Percentiles rank a stretch among this genome's conserved stretches.
phyloP scores from a whole-genome alignment of 2,113 vertebrate species.

The Phylloscopus trochiloides region DNA sequence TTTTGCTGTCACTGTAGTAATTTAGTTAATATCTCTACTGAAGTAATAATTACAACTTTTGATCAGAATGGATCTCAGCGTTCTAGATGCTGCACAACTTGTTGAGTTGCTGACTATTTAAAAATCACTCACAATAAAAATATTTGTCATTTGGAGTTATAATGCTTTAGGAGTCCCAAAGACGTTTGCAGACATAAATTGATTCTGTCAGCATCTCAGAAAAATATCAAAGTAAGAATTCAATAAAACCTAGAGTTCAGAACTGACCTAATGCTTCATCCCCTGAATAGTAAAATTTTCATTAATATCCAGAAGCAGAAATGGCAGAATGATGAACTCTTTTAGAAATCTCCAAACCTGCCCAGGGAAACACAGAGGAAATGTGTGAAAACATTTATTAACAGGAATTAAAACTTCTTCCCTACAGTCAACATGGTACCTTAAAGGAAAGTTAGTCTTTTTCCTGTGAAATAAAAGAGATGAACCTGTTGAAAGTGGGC shows the following conservation, averaged over 20 bases:
- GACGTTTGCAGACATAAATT: not conserved
- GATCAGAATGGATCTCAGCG: not conserved
- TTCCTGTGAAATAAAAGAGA: not conserved
- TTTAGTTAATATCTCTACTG: not conserved
- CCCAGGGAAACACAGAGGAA: not conserved
- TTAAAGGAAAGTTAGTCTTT: not conserved
- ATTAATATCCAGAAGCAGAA: slow-evolving; percentile 36
- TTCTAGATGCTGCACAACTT: not conserved
- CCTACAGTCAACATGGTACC: not conserved
- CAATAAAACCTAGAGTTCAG: not conserved
- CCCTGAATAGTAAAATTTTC: slow-evolving; percentile 6
- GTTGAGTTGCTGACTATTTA: not conserved
- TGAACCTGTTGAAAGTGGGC: not conserved
- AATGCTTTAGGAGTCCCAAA: not conserved
- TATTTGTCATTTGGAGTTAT: not conserved
- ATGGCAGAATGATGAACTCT: slow-evolving; percentile 23
- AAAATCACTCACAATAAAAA: not conserved
- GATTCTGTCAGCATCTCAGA: not conserved
- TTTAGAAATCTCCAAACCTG: not conserved
- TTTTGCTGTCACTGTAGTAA: not conserved
- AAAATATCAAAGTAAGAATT: slow-evolving; percentile 41
- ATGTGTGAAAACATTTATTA: slow-evolving; percentile 29
- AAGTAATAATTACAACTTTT: not conserved
- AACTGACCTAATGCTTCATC: not conserved
- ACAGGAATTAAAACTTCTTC: slow-evolving; percentile 24